A percentile compares a stretch with the other conserved stretches of the same genome.
phyloP scores from a whole-genome alignment of 2,797 vertebrate species.

The Danio jaintianensis region DNA sequence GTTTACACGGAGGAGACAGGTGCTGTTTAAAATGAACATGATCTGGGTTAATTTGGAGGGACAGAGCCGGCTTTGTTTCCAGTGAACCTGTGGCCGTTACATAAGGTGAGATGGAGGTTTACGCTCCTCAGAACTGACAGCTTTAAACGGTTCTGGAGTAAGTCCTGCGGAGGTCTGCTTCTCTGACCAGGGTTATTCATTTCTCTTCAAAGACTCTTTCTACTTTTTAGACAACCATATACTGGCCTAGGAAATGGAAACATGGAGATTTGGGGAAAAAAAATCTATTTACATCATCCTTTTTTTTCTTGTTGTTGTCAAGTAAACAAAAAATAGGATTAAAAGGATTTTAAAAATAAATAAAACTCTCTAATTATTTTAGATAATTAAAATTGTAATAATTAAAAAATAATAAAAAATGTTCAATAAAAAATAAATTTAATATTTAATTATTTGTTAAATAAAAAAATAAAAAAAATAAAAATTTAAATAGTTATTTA shows the following conservation, averaged over 20 bases:
- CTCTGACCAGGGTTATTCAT: constrained; percentile 33
- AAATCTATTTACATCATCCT: background rate
- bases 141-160: constrained; percentile 52
- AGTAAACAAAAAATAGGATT: too few relatives aligned
- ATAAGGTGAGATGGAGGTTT: constrained; percentile 47
- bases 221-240: constrained; percentile 10
- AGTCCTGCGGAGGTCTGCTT: constrained; percentile 49
- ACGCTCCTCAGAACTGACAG: constrained; percentile 47
- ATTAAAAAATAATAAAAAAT: too few relatives aligned
- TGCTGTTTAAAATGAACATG: constrained; percentile 61
- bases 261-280: too few relatives aligned
- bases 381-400: too few relatives aligned
- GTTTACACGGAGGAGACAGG: constrained; percentile 62
- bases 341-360: too few relatives aligned
- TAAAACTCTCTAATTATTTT: too few relatives aligned
- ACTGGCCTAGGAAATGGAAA: background rate
- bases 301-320: background rate
- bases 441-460: too few relatives aligned
- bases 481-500: too few relatives aligned
- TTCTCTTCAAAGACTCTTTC: background rate
- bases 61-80: constrained; percentile 55
- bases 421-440: too few relatives aligned
- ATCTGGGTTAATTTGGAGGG: constrained; percentile 57
- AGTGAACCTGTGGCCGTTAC: constrained; percentile 47
- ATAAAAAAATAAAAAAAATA: too few relatives aligned